Evolutionary conservation across 2,113 vertebrate genomes (phyloP).

Genomic region (Varanus komodoensis): DNA sequence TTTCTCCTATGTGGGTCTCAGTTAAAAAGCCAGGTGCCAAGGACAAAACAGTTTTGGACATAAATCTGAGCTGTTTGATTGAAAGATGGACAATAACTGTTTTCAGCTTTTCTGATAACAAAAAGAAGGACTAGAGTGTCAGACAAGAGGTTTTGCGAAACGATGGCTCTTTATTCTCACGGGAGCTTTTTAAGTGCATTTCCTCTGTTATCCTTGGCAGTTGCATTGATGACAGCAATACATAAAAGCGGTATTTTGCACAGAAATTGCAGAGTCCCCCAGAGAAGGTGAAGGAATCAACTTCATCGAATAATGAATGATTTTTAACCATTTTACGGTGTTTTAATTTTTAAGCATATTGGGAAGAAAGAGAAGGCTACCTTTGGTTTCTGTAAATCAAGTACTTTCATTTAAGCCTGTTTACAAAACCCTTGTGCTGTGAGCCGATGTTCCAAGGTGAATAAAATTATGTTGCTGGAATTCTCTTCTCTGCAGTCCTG

Average conservation of each 20-base stretch:
- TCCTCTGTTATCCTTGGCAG: slow-evolving; percentile 9
- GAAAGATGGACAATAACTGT: slow-evolving; percentile 20
- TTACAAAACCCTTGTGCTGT: slow-evolving; percentile 66
- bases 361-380: background rate
- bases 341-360: slow-evolving; percentile 28
- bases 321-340: slow-evolving; percentile 50
- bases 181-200: slow-evolving; percentile 15
- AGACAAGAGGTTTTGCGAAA: slow-evolving; percentile 54
- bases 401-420: slow-evolving; percentile 62
- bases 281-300: slow-evolving; percentile 25
- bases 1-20: background rate
- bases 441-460: slow-evolving; percentile 56
- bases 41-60: background rate
- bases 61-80: background rate
- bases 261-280: slow-evolving; percentile 1
- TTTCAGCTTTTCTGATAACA: no score
- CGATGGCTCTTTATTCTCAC: slow-evolving; percentile 29
- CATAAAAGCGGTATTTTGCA: background rate
- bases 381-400: slow-evolving; percentile 47
- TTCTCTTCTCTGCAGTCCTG: background rate
- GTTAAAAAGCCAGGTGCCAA: background rate
- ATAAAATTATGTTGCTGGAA: slow-evolving; percentile 21
- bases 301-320: slow-evolving; percentile 29
- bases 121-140: slow-evolving; percentile 8
- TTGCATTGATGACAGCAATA: background rate